phyloP scores from a whole-genome alignment of 2,113 vertebrate genomes.

The Choloepus hoffmanni region DNA sequence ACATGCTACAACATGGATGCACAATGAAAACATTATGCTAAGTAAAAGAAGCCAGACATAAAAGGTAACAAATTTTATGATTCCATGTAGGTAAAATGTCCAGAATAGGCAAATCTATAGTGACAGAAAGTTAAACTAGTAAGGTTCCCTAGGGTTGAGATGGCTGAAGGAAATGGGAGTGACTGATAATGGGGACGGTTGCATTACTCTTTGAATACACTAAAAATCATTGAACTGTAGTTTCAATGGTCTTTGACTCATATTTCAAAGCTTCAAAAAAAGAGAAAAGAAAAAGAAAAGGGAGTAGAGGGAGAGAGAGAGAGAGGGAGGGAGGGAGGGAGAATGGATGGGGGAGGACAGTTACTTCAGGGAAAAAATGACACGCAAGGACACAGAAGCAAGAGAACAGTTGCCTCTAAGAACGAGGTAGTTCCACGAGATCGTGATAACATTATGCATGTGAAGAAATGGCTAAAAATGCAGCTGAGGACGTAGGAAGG shows the following conservation, averaged over 20 bases:
- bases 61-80: neutral
- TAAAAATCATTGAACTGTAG: neutral
- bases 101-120: neutral
- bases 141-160: neutral
- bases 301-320: neutral
- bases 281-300: neutral
- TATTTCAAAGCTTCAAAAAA: neutral
- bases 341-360: neutral
- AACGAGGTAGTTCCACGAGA: neutral
- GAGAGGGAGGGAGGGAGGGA: neutral
- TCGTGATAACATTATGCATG: neutral
- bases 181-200: neutral
- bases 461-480: neutral
- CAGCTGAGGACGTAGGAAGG: neutral
- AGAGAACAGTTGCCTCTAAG: neutral
- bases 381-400: neutral
- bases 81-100: neutral
- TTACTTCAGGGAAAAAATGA: neutral
- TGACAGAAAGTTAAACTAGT: neutral
- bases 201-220: neutral
- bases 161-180: neutral
- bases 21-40: neutral
- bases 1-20: neutral
- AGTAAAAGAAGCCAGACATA: neutral
- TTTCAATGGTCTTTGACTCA: neutral